Base-by-base conservation (phyloP, 2,888 invertebrate species). In the Eupithecia centaureata region DNA sequence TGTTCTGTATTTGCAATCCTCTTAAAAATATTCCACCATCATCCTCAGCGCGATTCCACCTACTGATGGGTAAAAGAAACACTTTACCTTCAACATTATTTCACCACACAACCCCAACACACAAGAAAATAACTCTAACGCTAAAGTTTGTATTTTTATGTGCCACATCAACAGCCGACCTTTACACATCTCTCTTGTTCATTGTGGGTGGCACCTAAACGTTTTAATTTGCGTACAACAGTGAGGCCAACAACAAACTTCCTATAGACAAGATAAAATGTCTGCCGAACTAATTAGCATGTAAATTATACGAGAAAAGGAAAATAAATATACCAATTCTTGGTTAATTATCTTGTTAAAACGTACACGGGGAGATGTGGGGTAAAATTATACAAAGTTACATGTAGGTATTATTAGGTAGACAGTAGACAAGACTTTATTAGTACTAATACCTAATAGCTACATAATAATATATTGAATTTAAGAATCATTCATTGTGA, bases 271-370 rank as follows among this genome's bases (percentile, higher is more conserved):
- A 47, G 35, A 63, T 52, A 59, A 63, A 58, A 66, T 61, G 59
- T 54, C 61, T 54, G 13, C 63, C 35, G 25, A 59, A 33, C 57
- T 72, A 71, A 75, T 72, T 72, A 73, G 69, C 67, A 69, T 66
- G 54, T 75, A 71, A 73, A 73, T 76, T 74, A 72, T 22, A 47
- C 47, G 70, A 64, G 73, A 74, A 73, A 70, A 70, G 67, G 71
- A 73, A 73, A 73, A 70, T 70, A 76, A 70, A 73, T 69, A 69
- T 57, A 30, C 57, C 56, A 61, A 65, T 69, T 67, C 47, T 47
- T 22, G 10, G 47, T 47, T 47, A 47, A 47, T 47, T 47, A 22
- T 22, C 47, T 47, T 47, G 18, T 47, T 22, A 22, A 47, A 12
- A 47, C 22, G 18, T 22, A 12, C 22, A 22, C 42, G 8, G 42